A percentile compares a stretch with the other conserved stretches of the same genome.
phyloP scores from a whole-genome alignment of 2,888 invertebrate species.

The Lochmaea capreae region DNA sequence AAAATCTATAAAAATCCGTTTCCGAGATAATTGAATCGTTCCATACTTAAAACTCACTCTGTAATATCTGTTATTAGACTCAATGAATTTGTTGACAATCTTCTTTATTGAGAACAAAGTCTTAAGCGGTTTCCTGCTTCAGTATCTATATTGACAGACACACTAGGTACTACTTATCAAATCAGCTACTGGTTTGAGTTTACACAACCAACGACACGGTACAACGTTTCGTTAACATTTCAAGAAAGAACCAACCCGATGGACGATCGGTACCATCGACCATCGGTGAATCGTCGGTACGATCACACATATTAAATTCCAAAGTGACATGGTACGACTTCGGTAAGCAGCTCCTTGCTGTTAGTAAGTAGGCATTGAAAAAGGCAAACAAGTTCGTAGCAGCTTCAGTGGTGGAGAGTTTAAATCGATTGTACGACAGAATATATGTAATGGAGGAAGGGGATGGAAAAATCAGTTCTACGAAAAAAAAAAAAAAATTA shows the following conservation, averaged over 20 bases:
- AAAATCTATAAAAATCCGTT: no score
- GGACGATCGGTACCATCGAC: slow-evolving; percentile 17
- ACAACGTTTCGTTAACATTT: slow-evolving; percentile 4
- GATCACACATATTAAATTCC: slow-evolving; percentile 43
- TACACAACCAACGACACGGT: neutral
- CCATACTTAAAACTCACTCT: no score
- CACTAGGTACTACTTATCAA: neutral
- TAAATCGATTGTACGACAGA: neutral
- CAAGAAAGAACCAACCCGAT: slow-evolving; percentile 18
- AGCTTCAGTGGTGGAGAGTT: slow-evolving; percentile 2
- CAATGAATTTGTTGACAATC: no score
- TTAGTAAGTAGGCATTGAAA: slow-evolving; percentile 39
- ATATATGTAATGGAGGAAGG: no score
- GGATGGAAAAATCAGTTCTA: no score
- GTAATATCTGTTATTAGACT: no score
- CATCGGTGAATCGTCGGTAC: slow-evolving; percentile 30
- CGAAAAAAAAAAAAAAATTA: no score
- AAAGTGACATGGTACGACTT: slow-evolving; percentile 39
- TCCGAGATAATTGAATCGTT: no score
- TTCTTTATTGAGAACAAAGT: no score
- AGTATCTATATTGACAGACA: neutral
- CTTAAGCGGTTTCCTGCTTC: neutral
- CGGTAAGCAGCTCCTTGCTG: slow-evolving; percentile 40
- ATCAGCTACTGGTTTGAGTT: slow-evolving; percentile 6
- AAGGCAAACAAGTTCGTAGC: slow-evolving; percentile 40